phyloP scores from a whole-genome alignment of 2,113 vertebrate genomes.

The Prionailurus viverrinus region DNA sequence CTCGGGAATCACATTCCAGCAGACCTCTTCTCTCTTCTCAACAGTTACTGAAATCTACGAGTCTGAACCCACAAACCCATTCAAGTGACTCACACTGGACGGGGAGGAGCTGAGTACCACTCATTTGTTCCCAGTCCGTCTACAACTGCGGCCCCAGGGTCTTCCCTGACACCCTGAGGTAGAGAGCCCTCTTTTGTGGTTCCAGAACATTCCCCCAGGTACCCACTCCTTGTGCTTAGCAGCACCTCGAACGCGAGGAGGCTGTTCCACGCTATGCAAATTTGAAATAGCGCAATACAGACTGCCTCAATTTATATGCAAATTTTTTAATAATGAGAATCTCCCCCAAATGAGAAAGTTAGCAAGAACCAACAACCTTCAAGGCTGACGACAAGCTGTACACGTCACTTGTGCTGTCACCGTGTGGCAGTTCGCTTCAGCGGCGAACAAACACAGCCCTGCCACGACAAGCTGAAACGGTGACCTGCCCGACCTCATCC shows the following conservation, averaged over 20 bases:
- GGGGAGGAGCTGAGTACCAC: background rate
- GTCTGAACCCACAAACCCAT: background rate
- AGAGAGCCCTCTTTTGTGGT: background rate
- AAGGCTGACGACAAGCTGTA: background rate
- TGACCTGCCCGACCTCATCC: background rate
- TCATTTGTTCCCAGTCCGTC: background rate
- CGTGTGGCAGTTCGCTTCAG: background rate
- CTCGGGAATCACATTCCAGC: background rate
- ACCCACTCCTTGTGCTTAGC: background rate
- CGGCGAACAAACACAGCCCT: background rate
- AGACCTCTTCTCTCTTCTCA: background rate
- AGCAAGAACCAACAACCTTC: background rate
- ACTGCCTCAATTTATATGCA: background rate
- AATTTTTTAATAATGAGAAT: background rate
- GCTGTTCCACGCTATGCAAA: background rate
- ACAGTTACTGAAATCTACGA: background rate
- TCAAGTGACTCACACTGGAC: background rate
- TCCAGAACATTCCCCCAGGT: background rate
- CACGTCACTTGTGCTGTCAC: background rate
- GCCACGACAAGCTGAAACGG: background rate
- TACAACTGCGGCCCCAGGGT: background rate
- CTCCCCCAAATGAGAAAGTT: background rate
- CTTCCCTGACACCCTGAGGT: background rate
- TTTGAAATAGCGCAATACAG: background rate
- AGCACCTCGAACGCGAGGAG: accelerated